phyloP scores from a whole-genome alignment of 2,113 vertebrate genomes.

The Nymphicus hollandicus region DNA sequence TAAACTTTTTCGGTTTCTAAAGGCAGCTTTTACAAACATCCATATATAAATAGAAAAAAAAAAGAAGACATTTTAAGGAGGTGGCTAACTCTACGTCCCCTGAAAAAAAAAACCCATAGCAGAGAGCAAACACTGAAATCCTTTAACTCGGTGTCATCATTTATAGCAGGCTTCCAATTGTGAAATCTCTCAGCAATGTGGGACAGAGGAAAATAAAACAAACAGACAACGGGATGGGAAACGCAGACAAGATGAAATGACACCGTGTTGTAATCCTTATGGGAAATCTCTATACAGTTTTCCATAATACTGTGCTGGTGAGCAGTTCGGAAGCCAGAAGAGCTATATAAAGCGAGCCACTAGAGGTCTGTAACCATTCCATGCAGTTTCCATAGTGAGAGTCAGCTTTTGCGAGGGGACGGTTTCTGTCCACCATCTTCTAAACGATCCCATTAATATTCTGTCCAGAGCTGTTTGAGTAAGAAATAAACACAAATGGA shows the following conservation, averaged over 20 bases:
- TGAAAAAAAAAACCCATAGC: not conserved
- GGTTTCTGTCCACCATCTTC: conserved; percentile 1
- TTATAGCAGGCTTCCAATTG: conserved; percentile 54
- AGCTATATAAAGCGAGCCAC: conserved; percentile 46
- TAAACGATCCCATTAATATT: conserved; percentile 24
- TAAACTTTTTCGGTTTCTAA: not conserved
- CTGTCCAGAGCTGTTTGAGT: conserved; percentile 9
- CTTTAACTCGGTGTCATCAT: conserved; percentile 43
- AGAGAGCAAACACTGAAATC: conserved; percentile 18
- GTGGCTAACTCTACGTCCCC: not conserved
- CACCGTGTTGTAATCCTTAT: conserved; percentile 9
- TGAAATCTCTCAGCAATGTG: conserved; percentile 39
- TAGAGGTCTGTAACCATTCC: conserved; percentile 45
- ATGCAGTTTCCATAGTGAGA: not conserved
- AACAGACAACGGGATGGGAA: conserved; percentile 33
- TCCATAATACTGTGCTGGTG: conserved; percentile 11
- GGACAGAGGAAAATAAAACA: conserved; percentile 61
- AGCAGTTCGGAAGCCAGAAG: not conserved
- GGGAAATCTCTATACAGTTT: conserved; percentile 1
- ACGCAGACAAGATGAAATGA: conserved; percentile 39
- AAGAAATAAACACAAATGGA: conserved; percentile 30
- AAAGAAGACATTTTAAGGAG: not conserved
- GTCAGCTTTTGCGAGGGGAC: not conserved
- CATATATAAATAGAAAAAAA: not conserved
- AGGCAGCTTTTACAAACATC: conserved; percentile 20